A percentile compares a stretch with the other conserved stretches of the same genome.
Evolutionary conservation across 2,888 invertebrate genomes (phyloP).

Genomic region (Plagiodera versicolora): DNA sequence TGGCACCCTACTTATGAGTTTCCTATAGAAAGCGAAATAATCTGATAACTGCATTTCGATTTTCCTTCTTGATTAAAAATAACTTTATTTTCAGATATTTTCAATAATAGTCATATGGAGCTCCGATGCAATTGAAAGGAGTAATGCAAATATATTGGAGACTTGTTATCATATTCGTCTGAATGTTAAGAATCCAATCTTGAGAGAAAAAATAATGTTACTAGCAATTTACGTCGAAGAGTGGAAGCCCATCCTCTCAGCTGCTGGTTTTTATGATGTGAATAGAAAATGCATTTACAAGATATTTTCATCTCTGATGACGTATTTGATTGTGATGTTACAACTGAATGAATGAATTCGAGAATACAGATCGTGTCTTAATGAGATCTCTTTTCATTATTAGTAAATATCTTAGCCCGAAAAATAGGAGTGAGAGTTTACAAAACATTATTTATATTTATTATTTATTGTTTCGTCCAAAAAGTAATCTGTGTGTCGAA

Average conservation of each 20-base stretch:
- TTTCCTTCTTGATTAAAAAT: no score
- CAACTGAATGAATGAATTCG: constrained; percentile 9
- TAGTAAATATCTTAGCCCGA: no score
- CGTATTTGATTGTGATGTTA: constrained; percentile 13
- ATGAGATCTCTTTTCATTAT: no score
- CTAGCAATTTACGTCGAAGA: constrained; percentile 7
- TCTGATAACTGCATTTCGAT: no score
- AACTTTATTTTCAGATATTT: constrained; percentile 3
- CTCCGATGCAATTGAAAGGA: constrained; percentile 3
- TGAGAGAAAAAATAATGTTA: not conserved
- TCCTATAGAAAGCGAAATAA: no score
- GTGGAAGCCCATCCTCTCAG: constrained; percentile 14
- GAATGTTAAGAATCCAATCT: not conserved
- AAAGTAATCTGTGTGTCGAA: no score
- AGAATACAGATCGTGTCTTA: no score
- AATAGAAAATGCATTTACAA: constrained; percentile 1
- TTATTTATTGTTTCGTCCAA: no score
- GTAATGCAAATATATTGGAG: constrained; percentile 3
- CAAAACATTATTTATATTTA: no score
- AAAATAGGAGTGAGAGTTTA: no score
- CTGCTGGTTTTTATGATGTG: constrained; percentile 15
- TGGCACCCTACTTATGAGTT: no score
- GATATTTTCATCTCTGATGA: constrained; percentile 14
- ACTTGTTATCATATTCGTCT: not conserved
- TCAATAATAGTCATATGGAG: not conserved